These are phyloP conservation scores for Cataglyphis albicans DNA, from an alignment of 2,888 invertebrate species.

Conservation along the genomic window DNA sequence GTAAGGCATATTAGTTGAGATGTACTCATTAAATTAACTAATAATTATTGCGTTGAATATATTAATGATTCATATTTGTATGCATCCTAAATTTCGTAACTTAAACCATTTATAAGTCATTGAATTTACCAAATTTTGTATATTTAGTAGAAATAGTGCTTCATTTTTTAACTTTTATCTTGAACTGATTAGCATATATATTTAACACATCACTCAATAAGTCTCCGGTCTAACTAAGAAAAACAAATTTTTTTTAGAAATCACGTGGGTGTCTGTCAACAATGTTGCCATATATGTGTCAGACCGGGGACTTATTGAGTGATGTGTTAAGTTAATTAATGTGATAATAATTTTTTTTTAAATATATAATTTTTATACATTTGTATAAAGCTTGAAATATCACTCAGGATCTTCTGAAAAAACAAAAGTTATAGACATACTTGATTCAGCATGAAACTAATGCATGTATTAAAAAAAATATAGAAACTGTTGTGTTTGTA, in stretches of 20 bases:
- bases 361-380: slow-evolving; percentile 15
- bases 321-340: slow-evolving; percentile 12
- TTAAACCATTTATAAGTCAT: slow-evolving; percentile 5
- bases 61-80: slow-evolving; percentile 32
- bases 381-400: slow-evolving; percentile 53
- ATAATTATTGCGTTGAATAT: slow-evolving; percentile 16
- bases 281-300: too few relatives aligned
- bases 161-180: neutral
- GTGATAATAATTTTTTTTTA: neutral
- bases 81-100: slow-evolving; percentile 12
- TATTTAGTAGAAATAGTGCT: slow-evolving; percentile 7
- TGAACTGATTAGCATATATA: slow-evolving; percentile 11
- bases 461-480: slow-evolving; percentile 71
- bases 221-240: too few relatives aligned
- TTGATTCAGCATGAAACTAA: slow-evolving; percentile 69
- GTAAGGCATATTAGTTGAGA: slow-evolving; percentile 67
- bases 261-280: too few relatives aligned
- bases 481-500: slow-evolving; percentile 66
- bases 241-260: too few relatives aligned
- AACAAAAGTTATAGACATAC: slow-evolving; percentile 68
- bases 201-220: neutral
- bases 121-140: neutral
- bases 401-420: slow-evolving; percentile 71
- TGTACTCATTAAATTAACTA: neutral
- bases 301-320: too few relatives aligned